A percentile compares a stretch with the other conserved stretches of the same genome.
These are phyloP conservation scores for Semnopithecus entellus DNA, from an alignment of 2,113 vertebrate species.

Conservation along the genomic window DNA sequence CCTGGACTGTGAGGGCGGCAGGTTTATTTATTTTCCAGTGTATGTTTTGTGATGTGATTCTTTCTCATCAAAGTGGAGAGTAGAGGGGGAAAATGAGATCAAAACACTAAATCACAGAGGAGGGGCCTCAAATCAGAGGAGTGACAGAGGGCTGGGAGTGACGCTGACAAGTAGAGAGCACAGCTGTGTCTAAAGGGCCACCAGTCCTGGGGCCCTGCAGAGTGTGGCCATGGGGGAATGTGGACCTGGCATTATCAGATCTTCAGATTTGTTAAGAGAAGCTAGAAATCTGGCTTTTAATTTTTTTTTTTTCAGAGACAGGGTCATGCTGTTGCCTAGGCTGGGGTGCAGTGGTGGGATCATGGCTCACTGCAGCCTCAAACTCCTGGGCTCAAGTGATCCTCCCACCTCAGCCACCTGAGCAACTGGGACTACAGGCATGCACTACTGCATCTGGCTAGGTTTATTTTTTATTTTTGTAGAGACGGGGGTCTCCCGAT, in stretches of 20 bases:
- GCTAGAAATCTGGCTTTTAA: background rate
- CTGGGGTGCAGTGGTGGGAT: too few species aligned
- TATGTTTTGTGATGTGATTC: background rate
- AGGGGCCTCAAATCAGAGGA: background rate
- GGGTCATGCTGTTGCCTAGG: too few species aligned
- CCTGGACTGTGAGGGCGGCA: background rate
- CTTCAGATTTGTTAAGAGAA: background rate
- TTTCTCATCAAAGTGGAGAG: background rate
- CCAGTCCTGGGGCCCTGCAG: background rate
- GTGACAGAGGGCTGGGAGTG: background rate
- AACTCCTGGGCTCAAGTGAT: too few species aligned
- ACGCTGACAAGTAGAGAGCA: accelerated
- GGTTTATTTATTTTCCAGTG: background rate
- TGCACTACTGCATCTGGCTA: too few species aligned
- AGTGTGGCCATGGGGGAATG: accelerated
- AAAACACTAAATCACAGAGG: background rate
- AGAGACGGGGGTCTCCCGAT: too few species aligned
- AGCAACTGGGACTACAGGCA: too few species aligned
- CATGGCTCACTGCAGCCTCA: too few species aligned
- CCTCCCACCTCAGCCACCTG: too few species aligned
- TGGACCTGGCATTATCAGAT: background rate
- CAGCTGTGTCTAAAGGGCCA: background rate
- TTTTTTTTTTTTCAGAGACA: too few species aligned
- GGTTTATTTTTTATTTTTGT: too few species aligned
- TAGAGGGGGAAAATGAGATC: background rate